Evolutionary conservation across 2,797 vertebrate species (phyloP).

Genomic region (Halcyon chelicuti): DNA sequence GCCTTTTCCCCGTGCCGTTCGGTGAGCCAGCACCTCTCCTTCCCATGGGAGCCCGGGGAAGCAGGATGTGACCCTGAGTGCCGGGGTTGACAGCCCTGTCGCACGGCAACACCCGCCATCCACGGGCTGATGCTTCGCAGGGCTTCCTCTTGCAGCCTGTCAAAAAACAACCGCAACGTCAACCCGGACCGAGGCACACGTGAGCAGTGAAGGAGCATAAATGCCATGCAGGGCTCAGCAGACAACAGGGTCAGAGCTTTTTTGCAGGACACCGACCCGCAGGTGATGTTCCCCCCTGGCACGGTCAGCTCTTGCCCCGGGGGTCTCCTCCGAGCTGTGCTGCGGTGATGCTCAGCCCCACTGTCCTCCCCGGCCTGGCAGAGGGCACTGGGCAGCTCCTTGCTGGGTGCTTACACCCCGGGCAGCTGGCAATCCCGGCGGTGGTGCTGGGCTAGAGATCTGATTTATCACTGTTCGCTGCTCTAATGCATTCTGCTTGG

Average conservation of each 20-base stretch:
- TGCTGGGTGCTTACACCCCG: fast-evolving
- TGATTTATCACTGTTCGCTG: fast-evolving
- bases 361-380: background rate
- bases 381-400: background rate
- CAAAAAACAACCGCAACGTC: fast-evolving
- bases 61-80: background rate
- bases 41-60: background rate
- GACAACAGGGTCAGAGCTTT: fast-evolving
- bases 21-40: background rate
- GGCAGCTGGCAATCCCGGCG: fast-evolving
- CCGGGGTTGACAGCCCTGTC: too few species aligned
- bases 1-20: background rate
- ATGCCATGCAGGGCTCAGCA: fast-evolving
- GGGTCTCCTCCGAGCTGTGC: background rate
- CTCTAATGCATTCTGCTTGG: background rate
- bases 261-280: fast-evolving
- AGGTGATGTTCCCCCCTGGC: fast-evolving
- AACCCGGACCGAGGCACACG: fast-evolving
- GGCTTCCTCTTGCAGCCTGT: background rate
- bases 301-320: fast-evolving
- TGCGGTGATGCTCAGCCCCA: fast-evolving
- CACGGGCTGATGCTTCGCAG: fast-evolving
- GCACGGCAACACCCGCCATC: fast-evolving
- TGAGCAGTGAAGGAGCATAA: fast-evolving
- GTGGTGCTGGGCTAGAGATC: background rate